phyloP scores from a whole-genome alignment of 1,140 invertebrate genomes.

The Prorops nasuta region DNA sequence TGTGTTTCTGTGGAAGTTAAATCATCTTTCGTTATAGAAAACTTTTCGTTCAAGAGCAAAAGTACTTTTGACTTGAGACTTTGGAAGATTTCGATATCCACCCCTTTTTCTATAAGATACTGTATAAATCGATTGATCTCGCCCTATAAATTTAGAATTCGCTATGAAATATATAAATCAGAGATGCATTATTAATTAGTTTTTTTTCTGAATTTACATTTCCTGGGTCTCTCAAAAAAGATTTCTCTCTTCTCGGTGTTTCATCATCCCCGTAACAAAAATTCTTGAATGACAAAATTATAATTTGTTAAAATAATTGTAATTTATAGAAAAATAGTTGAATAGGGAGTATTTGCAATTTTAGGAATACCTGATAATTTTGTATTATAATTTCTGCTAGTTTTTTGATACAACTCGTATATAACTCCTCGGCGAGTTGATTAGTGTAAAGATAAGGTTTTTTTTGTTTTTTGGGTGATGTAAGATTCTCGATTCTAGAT shows the following conservation, averaged over 20 bases:
- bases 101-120: slow-evolving; percentile 35
- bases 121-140: slow-evolving; percentile 35
- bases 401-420: slow-evolving; percentile 25
- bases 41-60: slow-evolving; percentile 35
- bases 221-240: too few species aligned
- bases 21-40: slow-evolving; percentile 12
- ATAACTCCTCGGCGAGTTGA: slow-evolving; percentile 28
- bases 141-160: slow-evolving; percentile 23
- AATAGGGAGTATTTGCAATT: too few species aligned
- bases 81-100: slow-evolving; percentile 22
- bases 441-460: slow-evolving; percentile 23
- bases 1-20: slow-evolving; percentile 25
- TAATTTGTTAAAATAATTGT: too few species aligned
- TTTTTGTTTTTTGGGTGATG: not conserved
- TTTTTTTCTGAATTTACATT: too few species aligned
- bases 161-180: too few species aligned
- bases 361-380: slow-evolving; percentile 27
- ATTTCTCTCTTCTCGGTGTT: too few species aligned
- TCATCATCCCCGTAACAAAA: too few species aligned
- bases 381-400: slow-evolving; percentile 26
- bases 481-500: slow-evolving; percentile 14
- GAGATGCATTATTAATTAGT: too few species aligned
- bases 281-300: too few species aligned
- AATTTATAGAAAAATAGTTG: too few species aligned
- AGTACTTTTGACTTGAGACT: slow-evolving; percentile 30